A percentile compares a stretch with the other conserved stretches of the same genome.
These are phyloP conservation scores for Thalassoma bifasciatum DNA, from an alignment of 2,113 vertebrate genomes.

Conservation along the genomic window DNA sequence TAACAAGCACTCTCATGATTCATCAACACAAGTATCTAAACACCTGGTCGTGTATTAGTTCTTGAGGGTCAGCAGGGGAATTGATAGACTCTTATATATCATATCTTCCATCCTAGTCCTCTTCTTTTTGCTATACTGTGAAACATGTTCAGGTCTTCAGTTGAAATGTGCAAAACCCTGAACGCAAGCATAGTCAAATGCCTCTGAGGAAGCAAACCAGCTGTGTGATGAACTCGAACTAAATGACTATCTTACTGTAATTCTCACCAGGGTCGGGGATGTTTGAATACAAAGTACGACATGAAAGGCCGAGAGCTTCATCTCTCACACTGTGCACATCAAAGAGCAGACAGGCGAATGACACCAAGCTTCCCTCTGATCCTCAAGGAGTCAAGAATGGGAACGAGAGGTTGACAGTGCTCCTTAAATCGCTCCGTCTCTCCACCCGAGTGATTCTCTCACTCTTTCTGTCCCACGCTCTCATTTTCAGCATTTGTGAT, in stretches of 20 bases:
- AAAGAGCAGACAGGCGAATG: conserved; percentile 65
- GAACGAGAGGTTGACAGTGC: conserved; percentile 51
- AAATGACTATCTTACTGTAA: conserved; percentile 61
- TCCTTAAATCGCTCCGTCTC: conserved; percentile 39
- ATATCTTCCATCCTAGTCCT: neutral
- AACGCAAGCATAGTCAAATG: conserved; percentile 15
- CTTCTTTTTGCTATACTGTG: neutral
- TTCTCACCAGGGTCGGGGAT: conserved; percentile 35
- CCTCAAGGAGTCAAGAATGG: conserved; percentile 52
- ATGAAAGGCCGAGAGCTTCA: conserved; percentile 61
- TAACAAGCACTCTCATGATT: too few relatives aligned
- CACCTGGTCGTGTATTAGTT: too few relatives aligned
- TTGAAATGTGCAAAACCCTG: conserved; percentile 25
- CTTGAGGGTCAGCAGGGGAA: neutral
- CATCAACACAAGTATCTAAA: too few relatives aligned
- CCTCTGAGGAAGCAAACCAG: conserved; percentile 43
- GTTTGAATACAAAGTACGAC: conserved; percentile 54
- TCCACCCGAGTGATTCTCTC: conserved; percentile 12
- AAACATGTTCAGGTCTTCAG: conserved; percentile 1
- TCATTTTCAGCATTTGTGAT: conserved; percentile 33
- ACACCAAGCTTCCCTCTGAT: conserved; percentile 64
- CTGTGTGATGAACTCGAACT: conserved; percentile 57
- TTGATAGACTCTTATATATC: neutral
- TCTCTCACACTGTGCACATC: conserved; percentile 56
- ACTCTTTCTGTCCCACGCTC: neutral